Evolutionary conservation across 2,113 vertebrate species (phyloP).

Genomic region (Dermatemys mawii): DNA sequence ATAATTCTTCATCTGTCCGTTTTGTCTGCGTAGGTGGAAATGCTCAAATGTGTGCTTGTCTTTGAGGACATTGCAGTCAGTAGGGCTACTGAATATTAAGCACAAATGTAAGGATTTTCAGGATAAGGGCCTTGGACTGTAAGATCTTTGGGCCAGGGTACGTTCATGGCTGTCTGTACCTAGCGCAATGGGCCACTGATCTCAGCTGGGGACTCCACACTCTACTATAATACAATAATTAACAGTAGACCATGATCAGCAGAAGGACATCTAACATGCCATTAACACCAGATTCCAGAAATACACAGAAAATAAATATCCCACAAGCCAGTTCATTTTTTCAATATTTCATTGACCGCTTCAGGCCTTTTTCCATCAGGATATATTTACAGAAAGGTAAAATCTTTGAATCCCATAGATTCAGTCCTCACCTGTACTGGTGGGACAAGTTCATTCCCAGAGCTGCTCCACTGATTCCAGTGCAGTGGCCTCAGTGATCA

Average conservation of each 20-base stretch:
- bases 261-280: neutral
- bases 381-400: neutral
- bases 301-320: neutral
- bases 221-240: neutral
- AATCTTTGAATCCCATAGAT: neutral
- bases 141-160: neutral
- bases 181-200: neutral
- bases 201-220: neutral
- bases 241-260: neutral
- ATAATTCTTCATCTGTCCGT: neutral
- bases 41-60: neutral
- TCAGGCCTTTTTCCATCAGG: neutral
- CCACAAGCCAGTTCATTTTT: neutral
- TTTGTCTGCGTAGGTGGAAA: neutral
- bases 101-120: neutral
- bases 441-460: neutral
- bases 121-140: neutral
- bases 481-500: neutral
- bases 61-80: neutral
- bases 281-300: neutral
- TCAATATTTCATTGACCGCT: neutral
- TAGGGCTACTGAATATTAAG: neutral
- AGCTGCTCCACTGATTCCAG: neutral
- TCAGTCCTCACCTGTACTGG: neutral
- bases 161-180: neutral